Evolutionary conservation across 2,888 invertebrate genomes (phyloP).

Genomic region (Tipula confusa): DNA sequence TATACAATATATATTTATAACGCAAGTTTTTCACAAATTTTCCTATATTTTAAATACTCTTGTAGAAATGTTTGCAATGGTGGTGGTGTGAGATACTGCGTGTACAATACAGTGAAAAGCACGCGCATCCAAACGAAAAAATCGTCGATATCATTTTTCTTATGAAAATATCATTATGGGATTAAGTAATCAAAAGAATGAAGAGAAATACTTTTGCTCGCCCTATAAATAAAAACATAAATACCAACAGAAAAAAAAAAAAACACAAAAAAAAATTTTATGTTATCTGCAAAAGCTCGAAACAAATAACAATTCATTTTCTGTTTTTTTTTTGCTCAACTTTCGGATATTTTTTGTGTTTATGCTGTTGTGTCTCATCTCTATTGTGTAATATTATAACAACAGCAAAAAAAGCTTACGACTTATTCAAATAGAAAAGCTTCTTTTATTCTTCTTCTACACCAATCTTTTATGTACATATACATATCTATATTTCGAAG

Average conservation of each 20-base stretch:
- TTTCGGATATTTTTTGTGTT: neutral
- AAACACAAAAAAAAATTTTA: too few relatives aligned
- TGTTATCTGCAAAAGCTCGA: conserved; percentile 3
- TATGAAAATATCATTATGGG: neutral
- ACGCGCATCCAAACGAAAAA: neutral
- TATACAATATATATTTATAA: neutral
- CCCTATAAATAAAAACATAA: neutral
- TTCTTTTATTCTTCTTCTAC: neutral
- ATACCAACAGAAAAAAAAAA: too few relatives aligned
- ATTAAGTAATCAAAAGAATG: neutral
- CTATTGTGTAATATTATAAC: neutral
- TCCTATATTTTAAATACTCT: too few relatives aligned
- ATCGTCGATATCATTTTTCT: neutral
- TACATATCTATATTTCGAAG: too few relatives aligned
- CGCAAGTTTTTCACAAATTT: too few relatives aligned
- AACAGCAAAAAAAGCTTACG: neutral
- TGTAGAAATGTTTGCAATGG: too few relatives aligned
- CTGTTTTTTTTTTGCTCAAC: too few relatives aligned
- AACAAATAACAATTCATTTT: neutral
- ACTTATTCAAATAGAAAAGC: conserved; percentile 1
- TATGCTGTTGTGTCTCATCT: neutral
- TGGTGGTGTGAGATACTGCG: neutral
- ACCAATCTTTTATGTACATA: too few relatives aligned
- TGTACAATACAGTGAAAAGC: neutral
- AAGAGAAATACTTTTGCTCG: neutral